Conservation (phyloP, 2,113 vertebrate species). For the Poicephalus gulielmi region DNA sequence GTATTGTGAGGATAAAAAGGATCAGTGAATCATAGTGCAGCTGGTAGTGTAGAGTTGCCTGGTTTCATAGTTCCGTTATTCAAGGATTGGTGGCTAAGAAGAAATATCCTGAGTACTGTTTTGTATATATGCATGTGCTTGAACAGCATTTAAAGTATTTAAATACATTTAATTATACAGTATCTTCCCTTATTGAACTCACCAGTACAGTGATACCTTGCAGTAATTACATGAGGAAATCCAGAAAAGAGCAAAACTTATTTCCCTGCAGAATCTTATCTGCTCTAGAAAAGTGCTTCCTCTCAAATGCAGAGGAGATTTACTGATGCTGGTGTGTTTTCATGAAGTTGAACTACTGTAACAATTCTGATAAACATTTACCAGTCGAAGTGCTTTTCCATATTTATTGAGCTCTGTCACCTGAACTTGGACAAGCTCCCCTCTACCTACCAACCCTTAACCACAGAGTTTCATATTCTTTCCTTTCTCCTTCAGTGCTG, state of each 20-base stretch:
- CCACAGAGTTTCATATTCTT: neutral
- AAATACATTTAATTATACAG: neutral
- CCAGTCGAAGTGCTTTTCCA: neutral
- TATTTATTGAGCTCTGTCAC: neutral
- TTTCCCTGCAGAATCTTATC: neutral
- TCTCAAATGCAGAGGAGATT: neutral
- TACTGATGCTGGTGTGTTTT: neutral
- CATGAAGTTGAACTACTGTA: neutral
- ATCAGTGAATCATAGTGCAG: conserved; percentile 68
- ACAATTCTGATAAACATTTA: neutral
- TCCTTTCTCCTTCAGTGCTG: neutral
- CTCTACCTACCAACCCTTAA: neutral
- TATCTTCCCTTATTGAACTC: neutral
- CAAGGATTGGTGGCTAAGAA: conserved; percentile 18
- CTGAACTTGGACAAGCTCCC: neutral
- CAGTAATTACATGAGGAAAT: neutral
- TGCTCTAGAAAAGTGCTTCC: neutral
- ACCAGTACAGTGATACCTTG: conserved; percentile 11
- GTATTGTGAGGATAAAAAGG: conserved; percentile 53
- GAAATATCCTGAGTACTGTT: conserved; percentile 32
- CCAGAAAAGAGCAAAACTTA: neutral
- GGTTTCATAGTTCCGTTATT: conserved; percentile 37
- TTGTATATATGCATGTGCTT: neutral
- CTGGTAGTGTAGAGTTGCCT: conserved; percentile 51
- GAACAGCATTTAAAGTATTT: neutral